Conservation (phyloP, 2,113 vertebrate genomes). For the Mobula birostris region DNA sequence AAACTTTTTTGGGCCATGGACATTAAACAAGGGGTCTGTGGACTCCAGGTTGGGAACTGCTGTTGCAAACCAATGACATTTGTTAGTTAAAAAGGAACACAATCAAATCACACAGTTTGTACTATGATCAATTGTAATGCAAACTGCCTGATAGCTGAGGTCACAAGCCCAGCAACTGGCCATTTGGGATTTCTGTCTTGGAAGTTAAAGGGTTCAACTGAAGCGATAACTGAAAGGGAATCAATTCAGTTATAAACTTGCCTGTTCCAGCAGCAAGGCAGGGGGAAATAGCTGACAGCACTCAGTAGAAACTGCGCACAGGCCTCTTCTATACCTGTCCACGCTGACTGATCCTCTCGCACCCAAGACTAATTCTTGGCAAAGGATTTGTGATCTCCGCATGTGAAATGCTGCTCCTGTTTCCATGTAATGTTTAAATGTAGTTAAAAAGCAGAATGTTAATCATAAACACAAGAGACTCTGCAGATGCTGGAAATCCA, state of each 20-base stretch:
- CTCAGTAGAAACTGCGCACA: neutral
- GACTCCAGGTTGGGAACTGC: too few species aligned
- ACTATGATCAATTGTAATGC: neutral
- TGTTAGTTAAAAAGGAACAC: neutral
- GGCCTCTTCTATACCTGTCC: neutral
- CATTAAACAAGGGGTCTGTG: too few species aligned
- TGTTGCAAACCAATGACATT: neutral
- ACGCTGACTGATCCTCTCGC: neutral
- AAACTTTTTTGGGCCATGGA: too few species aligned
- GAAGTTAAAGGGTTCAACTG: neutral
- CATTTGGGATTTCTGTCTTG: too few species aligned
- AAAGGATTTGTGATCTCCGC: neutral
- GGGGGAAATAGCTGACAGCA: neutral
- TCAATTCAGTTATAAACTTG: neutral
- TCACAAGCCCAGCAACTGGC: neutral
- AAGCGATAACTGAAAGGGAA: neutral
- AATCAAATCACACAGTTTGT: neutral
- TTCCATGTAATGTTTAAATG: neutral
- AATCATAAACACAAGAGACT: neutral
- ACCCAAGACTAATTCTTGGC: neutral
- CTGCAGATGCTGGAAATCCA: too few species aligned
- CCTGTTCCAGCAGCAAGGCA: neutral
- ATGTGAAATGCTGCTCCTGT: neutral
- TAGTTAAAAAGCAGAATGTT: neutral
- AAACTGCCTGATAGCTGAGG: too few species aligned